phyloP scores from a whole-genome alignment of 2,797 vertebrate genomes.

The Thalassophryne amazonica region DNA sequence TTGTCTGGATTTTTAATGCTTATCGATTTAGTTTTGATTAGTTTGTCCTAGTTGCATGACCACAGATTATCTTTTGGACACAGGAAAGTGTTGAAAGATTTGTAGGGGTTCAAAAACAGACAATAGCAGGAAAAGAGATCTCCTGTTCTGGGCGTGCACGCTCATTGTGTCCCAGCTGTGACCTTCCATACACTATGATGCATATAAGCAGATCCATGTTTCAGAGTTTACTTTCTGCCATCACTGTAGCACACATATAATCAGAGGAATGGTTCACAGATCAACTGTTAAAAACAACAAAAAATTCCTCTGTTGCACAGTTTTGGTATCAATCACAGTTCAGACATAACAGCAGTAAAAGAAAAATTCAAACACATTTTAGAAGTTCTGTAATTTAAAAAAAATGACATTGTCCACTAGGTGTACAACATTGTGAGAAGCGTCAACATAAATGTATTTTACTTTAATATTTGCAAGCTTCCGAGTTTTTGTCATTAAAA shows the following conservation, averaged over 20 bases:
- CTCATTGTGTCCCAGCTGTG: conserved; percentile 47
- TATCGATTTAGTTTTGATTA: conserved; percentile 3
- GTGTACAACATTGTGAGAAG: neutral
- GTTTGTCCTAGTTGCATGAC: conserved; percentile 8
- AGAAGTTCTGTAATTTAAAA: conserved; percentile 14
- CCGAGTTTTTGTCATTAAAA: conserved; percentile 2
- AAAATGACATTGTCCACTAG: conserved; percentile 25
- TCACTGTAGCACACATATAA: neutral
- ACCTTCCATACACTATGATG: conserved; percentile 26
- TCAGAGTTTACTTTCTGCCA: conserved; percentile 1
- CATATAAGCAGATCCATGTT: conserved; percentile 33
- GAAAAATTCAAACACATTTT: neutral
- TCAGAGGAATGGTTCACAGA: conserved; percentile 1
- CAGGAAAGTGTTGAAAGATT: conserved; percentile 8
- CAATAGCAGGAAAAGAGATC: conserved; percentile 44
- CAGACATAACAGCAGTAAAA: neutral
- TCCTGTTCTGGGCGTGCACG: conserved; percentile 13
- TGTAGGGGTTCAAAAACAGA: conserved; percentile 18
- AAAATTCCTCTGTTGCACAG: too few species aligned
- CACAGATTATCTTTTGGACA: conserved; percentile 13
- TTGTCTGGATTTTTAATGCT: conserved; percentile 12
- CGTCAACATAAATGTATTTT: conserved; percentile 14
- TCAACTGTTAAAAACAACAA: too few species aligned
- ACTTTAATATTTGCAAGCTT: neutral
- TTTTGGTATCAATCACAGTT: conserved; percentile 6